Evolutionary conservation across 2,888 invertebrate genomes (phyloP).

Genomic region (Drosophila paracracens): DNA sequence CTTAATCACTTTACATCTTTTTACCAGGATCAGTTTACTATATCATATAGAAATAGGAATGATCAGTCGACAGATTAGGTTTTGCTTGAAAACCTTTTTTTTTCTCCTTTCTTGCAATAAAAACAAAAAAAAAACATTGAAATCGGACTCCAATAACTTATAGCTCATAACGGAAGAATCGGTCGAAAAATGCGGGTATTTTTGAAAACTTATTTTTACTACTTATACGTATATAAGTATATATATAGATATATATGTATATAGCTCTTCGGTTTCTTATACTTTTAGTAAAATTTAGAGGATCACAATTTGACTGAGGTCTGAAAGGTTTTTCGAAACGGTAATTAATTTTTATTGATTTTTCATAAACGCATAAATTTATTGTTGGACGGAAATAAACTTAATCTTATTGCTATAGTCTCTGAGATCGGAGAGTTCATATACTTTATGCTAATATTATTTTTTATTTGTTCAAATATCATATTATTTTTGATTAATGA

Average conservation of each 20-base stretch:
- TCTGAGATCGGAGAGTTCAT: too few species aligned
- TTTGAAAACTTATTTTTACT: not conserved
- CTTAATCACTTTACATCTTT: not conserved
- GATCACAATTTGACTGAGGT: too few species aligned
- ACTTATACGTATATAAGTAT: not conserved
- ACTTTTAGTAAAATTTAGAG: not conserved
- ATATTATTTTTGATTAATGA: slow-evolving; percentile 24
- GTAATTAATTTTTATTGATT: not conserved
- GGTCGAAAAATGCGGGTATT: too few species aligned
- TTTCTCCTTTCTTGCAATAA: too few species aligned
- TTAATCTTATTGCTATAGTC: too few species aligned
- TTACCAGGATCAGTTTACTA: not conserved
- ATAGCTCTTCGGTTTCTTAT: not conserved
- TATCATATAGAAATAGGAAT: not conserved
- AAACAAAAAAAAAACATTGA: not conserved
- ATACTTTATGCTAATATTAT: too few species aligned
- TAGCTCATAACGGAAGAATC: not conserved
- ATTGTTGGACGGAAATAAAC: too few species aligned
- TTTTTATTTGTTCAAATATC: too few species aligned
- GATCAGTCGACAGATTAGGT: not conserved
- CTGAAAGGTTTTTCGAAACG: not conserved
- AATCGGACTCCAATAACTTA: not conserved
- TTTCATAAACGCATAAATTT: not conserved
- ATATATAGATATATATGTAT: too few species aligned
- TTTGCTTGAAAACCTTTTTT: not conserved